These are phyloP conservation scores for Acipenser ruthenus DNA, from an alignment of 2,797 vertebrate genomes.

Conservation along the genomic window DNA sequence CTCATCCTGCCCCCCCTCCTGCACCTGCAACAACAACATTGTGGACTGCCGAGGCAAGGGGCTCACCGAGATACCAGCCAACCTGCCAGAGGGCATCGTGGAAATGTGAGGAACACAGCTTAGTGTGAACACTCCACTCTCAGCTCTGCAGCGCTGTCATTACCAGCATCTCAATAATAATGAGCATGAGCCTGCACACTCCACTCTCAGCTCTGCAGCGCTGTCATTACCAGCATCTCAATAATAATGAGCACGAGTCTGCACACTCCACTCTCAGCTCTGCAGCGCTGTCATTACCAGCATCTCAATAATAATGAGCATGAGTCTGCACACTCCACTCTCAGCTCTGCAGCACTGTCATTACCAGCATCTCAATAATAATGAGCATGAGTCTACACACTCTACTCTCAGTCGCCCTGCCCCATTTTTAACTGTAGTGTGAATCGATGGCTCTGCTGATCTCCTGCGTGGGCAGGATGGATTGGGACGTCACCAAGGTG, in stretches of 20 bases:
- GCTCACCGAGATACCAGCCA: conserved; percentile 83
- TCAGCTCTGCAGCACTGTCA: no score
- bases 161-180: no score
- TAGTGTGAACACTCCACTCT: background rate
- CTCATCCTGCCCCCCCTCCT: conserved; percentile 79
- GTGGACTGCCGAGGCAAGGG: conserved; percentile 91
- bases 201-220: no score
- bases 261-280: no score
- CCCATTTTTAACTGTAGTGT: no score
- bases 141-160: background rate
- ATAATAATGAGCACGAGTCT: no score
- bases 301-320: no score
- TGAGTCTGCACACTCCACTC: no score
- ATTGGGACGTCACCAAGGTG: conserved; percentile 30
- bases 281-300: no score
- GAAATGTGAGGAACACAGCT: conserved; percentile 78
- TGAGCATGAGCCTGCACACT: no score
- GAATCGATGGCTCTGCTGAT: background rate
- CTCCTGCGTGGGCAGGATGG: background rate
- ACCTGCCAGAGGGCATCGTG: conserved; percentile 85
- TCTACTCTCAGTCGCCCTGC: background rate
- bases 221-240: no score
- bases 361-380: no score
- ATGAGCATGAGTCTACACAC: background rate
- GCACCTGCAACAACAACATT: conserved; percentile 92